Percentiles rank a stretch among this genome's conserved stretches.
These are phyloP conservation scores for Myioborus miniatus DNA, from an alignment of 2,797 vertebrate species.

Conservation along the genomic window DNA sequence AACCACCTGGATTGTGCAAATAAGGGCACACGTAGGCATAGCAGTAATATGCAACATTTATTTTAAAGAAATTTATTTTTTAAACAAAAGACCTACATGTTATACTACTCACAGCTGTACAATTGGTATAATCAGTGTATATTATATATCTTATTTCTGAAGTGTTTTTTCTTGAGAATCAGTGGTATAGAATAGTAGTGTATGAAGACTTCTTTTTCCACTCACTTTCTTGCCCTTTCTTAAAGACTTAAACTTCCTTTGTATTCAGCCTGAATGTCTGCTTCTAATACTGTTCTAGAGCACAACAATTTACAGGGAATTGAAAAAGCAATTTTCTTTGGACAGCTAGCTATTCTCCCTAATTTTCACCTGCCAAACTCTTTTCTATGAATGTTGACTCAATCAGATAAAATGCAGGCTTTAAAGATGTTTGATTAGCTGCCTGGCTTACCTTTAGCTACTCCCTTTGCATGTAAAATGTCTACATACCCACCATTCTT, in stretches of 20 bases:
- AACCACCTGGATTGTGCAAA: neutral
- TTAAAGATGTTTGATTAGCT: constrained; percentile 67
- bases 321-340: constrained; percentile 69
- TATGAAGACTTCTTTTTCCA: neutral
- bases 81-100: neutral
- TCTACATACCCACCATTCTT: neutral
- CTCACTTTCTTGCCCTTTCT: neutral
- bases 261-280: constrained; percentile 16
- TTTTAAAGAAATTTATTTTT: neutral
- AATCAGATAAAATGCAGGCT: constrained; percentile 55
- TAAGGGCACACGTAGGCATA: neutral
- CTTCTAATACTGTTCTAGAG: constrained; percentile 45
- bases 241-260: neutral
- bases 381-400: constrained; percentile 53
- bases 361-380: constrained; percentile 65
- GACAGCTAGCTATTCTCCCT: constrained; percentile 59
- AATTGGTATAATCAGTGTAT: neutral
- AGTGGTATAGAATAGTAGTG: neutral
- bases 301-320: constrained; percentile 62
- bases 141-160: neutral
- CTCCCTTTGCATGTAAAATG: constrained; percentile 49
- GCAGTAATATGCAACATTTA: neutral
- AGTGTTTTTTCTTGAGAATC: neutral
- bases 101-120: neutral
- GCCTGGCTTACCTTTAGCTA: constrained; percentile 58